phyloP scores from a whole-genome alignment of 2,113 vertebrate species.

The Orientallactaga bullata region DNA sequence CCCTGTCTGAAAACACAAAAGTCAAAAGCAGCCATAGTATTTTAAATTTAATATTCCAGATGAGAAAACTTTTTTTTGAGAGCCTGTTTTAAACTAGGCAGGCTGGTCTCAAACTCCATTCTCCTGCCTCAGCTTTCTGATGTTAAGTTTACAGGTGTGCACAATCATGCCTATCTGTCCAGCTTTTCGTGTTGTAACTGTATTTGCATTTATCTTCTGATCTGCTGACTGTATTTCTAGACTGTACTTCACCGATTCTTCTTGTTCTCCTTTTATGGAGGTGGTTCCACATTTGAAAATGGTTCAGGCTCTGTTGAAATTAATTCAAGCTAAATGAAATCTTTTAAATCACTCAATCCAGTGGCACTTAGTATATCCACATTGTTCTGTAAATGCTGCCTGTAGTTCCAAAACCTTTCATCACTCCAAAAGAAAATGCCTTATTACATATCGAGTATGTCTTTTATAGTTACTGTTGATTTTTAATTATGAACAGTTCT shows the following conservation, averaged over 20 bases:
- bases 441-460: background rate
- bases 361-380: background rate
- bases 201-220: background rate
- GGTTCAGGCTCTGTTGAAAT: conserved; percentile 12
- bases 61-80: conserved; percentile 1
- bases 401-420: background rate
- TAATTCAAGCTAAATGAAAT: background rate
- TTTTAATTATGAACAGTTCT: conserved; percentile 20
- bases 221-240: conserved; percentile 17
- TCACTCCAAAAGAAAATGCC: background rate
- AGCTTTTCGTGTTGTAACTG: background rate
- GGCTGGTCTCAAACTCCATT: background rate
- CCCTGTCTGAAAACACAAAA: background rate
- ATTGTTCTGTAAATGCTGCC: background rate
- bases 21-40: background rate
- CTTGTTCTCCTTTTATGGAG: background rate
- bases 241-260: background rate
- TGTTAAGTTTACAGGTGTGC: no score
- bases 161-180: background rate
- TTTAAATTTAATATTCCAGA: conserved; percentile 38
- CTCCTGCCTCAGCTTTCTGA: background rate
- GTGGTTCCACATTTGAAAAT: conserved; percentile 31
- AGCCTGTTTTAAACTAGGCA: no score
- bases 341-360: background rate
- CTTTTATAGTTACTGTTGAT: conserved; percentile 1